Evolutionary conservation across 1,140 invertebrate genomes (phyloP), one percentile per base, ranked within the genome.

Genomic region (Antheraea mylitta): DNA sequence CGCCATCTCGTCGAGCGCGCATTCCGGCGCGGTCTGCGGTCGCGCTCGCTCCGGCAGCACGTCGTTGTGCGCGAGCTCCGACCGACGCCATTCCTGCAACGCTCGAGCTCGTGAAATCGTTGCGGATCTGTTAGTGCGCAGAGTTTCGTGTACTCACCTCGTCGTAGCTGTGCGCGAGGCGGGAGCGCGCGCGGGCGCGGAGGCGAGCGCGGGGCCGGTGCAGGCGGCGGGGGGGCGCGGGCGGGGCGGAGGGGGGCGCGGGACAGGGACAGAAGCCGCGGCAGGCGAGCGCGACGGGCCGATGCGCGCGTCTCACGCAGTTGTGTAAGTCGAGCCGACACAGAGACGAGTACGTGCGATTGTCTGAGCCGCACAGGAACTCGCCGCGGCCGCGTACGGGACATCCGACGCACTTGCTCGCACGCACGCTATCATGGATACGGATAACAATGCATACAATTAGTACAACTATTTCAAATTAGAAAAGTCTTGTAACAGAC

Each of bases 281-380:
- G 92, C 97, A 98, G 22, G 94, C 93, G 18, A 97, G 95, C 79
- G 94, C 94, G 80, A 98, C 95, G 73, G 93, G 93, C 38, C 95
- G 95, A 62, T 92, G 91, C 36, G 73, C 64, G 75, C 94, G 95
- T 90, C 97, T 96, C 88, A 98, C 96, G 92, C 97, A 98, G 92
- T 98, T 98, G 93, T 98, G 97, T 91, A 98, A 97, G 90, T 98
- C 96, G 76, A 98, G 93, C 74, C 97, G 94, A 89, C 97, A 98
- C 65, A 96, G 93, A 66, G 97, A 98, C 85, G 97, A 98, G 93
- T 98, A 98, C n/a, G 97, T 98, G 78, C 96, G 94, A 93, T 98
- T 98, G 93, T 98, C 97, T 42, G 95, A 95, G 71, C 97, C 97
- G 91, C 97, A 98, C 64, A 98, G 93, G 94, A 98, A 98, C 95